phyloP scores from a whole-genome alignment of 1,140 invertebrate genomes.

The Spodoptera frugiperda region DNA sequence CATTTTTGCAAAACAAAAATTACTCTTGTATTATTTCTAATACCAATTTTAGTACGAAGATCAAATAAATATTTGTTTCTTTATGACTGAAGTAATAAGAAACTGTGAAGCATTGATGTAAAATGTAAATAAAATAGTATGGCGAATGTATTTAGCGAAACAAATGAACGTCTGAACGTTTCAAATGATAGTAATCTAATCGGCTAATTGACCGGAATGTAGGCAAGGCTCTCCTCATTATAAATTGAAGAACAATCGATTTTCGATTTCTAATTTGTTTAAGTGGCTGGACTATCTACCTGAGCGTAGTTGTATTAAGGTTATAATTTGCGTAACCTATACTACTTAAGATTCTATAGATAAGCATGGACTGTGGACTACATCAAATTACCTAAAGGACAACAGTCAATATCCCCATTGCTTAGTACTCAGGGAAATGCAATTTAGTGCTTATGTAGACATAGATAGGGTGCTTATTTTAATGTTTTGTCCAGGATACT shows the following conservation, averaged over 20 bases:
- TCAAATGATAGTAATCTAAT: neutral
- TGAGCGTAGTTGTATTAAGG: neutral
- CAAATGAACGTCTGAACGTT: neutral
- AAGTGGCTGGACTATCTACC: slow-evolving; percentile 27
- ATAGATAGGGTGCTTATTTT: neutral
- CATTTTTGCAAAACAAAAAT: too few species aligned
- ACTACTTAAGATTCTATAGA: too few species aligned
- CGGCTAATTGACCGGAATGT: slow-evolving; percentile 16
- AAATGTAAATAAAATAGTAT: too few species aligned
- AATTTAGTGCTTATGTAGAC: neutral
- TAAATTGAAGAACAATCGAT: slow-evolving; percentile 43
- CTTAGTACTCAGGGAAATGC: too few species aligned
- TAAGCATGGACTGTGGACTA: neutral
- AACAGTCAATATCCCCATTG: too few species aligned
- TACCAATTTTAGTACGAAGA: neutral
- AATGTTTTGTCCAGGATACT: neutral
- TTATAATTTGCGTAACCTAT: neutral
- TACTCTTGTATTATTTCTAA: neutral
- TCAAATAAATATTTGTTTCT: too few species aligned
- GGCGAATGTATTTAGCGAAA: too few species aligned
- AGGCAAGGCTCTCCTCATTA: slow-evolving; percentile 34
- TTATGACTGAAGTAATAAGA: too few species aligned
- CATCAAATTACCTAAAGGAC: neutral
- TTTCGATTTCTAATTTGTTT: slow-evolving; percentile 39
- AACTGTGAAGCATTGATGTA: too few species aligned